Evolutionary conservation across 2,797 vertebrate genomes (phyloP).

Genomic region (Threskiornis aethiopicus): DNA sequence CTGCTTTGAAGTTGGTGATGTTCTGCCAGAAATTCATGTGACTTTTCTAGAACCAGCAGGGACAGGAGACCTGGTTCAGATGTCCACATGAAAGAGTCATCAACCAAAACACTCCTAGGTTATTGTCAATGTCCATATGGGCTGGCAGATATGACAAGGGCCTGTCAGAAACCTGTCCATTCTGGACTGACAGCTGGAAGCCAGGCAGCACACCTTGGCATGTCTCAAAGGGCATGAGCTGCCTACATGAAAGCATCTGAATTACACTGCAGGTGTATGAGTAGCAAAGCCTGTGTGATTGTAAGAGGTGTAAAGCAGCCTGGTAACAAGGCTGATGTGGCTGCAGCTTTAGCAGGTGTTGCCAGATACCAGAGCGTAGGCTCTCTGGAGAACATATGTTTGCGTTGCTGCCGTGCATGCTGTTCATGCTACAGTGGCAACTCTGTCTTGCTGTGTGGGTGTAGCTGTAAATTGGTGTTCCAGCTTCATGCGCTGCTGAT

Average conservation of each 20-base stretch:
- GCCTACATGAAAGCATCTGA: not conserved
- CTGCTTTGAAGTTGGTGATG: not conserved
- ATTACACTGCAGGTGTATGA: not conserved
- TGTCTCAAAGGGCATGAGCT: not conserved
- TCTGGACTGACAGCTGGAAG: not conserved
- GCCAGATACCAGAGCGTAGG: not conserved
- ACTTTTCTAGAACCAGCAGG: not conserved
- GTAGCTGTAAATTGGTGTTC: not conserved
- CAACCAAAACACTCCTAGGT: not conserved
- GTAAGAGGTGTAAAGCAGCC: not conserved
- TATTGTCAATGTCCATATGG: not conserved
- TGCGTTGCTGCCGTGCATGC: accelerated
- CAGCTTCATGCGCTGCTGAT: not conserved
- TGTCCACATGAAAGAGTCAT: too few species aligned
- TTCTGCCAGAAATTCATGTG: not conserved
- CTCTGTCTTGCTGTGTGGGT: not conserved
- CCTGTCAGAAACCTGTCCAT: not conserved
- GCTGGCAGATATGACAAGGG: not conserved
- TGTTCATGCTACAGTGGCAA: not conserved
- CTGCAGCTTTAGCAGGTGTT: not conserved
- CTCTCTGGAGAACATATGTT: not conserved
- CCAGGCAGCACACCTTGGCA: not conserved
- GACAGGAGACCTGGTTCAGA: not conserved
- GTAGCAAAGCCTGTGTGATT: not conserved
- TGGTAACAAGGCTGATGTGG: not conserved